A percentile compares a stretch with the other conserved stretches of the same genome.
These are phyloP conservation scores for Spongia lamella DNA, from an alignment of 37 sponge, comb jelly and placozoan genomes.

Conservation along the genomic window DNA sequence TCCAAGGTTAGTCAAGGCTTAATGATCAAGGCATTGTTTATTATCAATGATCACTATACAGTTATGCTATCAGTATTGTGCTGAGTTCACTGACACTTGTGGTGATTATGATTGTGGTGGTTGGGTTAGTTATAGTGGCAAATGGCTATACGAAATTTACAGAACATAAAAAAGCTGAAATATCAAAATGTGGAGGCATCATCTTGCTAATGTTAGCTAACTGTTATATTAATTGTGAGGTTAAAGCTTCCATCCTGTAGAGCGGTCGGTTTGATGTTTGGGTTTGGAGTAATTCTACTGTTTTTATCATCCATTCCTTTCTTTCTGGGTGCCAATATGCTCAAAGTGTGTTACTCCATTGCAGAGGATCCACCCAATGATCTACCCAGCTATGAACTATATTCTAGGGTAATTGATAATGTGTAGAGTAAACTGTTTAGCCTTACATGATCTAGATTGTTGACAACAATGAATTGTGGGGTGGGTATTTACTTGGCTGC, in stretches of 20 bases:
- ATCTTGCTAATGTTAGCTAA: too few species aligned
- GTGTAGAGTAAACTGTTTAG: not conserved
- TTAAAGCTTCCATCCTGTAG: too few species aligned
- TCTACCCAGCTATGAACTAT: too few species aligned
- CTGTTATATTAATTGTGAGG: too few species aligned
- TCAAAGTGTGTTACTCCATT: constrained; percentile 63
- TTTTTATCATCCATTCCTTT: constrained; percentile 44
- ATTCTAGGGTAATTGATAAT: not conserved
- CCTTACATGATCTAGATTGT: constrained; percentile 12
- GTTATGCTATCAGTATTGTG: constrained; percentile 69
- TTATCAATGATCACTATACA: too few species aligned
- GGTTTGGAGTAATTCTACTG: constrained; percentile 56
- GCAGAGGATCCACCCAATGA: constrained; percentile 3
- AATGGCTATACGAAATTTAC: constrained; percentile 39
- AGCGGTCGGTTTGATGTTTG: constrained; percentile 49
- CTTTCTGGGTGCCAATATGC: constrained; percentile 52
- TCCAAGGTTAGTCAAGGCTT: too few species aligned
- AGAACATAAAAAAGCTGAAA: constrained; percentile 7
- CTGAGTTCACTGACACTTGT: constrained; percentile 48
- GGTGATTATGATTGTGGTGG: constrained; percentile 28
- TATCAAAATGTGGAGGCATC: constrained; percentile 70
- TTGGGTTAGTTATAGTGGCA: constrained; percentile 47
- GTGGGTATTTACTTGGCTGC: constrained; percentile 23
- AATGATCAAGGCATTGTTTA: too few species aligned
- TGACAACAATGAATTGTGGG: too few species aligned